Conservation (phyloP, 2,888 invertebrate genomes). For the Euphydryas editha region DNA sequence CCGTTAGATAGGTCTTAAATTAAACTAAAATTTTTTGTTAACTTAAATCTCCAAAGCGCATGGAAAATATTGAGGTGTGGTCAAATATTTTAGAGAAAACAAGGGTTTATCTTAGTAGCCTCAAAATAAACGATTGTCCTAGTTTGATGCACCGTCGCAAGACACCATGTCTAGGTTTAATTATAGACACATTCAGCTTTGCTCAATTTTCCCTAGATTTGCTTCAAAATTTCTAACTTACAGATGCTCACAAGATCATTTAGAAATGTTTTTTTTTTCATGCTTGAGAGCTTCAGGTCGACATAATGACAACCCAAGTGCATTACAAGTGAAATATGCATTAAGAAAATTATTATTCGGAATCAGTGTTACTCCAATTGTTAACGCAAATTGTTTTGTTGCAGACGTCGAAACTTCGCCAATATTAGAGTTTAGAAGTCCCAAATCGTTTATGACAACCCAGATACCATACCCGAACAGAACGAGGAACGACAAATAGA, state of each 20-base stretch:
- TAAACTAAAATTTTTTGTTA: no score
- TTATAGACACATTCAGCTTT: constrained; percentile 12
- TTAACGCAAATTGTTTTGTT: constrained; percentile 5
- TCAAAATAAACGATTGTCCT: constrained; percentile 3
- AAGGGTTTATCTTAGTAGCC: constrained; percentile 9
- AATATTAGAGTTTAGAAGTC: constrained; percentile 8
- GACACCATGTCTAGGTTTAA: constrained; percentile 11
- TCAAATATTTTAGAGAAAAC: constrained; percentile 11
- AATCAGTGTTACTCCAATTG: constrained; percentile 9
- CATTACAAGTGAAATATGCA: constrained; percentile 3
- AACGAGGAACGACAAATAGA: neutral
- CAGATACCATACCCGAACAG: no score
- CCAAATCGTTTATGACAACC: neutral
- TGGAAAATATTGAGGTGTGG: constrained; percentile 12
- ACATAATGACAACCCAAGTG: constrained; percentile 15
- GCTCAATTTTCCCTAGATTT: constrained; percentile 9
- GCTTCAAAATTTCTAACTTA: constrained; percentile 7
- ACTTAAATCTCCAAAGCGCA: neutral
- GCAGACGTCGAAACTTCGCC: constrained; percentile 8
- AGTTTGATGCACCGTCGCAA: constrained; percentile 7
- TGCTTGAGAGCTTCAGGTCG: constrained; percentile 4
- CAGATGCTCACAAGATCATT: constrained; percentile 11
- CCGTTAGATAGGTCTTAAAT: no score
- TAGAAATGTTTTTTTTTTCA: constrained; percentile 14
- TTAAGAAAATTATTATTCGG: constrained; percentile 15